Base-by-base conservation (phyloP, 2,113 vertebrate genomes). In the Odontesthes bonariensis region DNA sequence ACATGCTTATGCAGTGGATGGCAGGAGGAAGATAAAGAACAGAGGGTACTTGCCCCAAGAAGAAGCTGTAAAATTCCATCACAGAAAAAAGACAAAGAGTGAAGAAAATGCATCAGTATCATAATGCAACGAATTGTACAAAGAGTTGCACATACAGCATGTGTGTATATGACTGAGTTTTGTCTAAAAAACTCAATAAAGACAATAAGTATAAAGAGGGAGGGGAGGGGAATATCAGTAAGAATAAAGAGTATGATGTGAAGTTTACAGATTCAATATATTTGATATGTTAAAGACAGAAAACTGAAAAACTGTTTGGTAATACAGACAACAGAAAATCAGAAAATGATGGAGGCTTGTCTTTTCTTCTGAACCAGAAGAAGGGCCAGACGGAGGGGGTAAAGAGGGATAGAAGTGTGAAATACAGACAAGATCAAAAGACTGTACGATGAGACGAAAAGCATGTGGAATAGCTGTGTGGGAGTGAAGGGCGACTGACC, bases 31-130 rank as follows among this genome's bases (percentile, higher is more conserved):
- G 14, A 94, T 92, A 94, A 81, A 92, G 91, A 95, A 92, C 49
- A 94, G 79, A 84, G 91, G 94, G 92, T 97, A 98, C 96, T 98
- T 97, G 95, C 97, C 97, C 95, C 95, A 94, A 93, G 94, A 86
- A 90, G 94, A 94, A 91, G 87, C 82, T 97, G 77, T 31, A 69
- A 81, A 89, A 91, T 94, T 94, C 94, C 95, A 90, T 87, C 88
- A 91, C n/a, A 89, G 92, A 95, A 88, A 95, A 92, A 95, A 92
- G 94, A 77, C 5, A 78, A 6, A 76, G 12, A 79, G n/a, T n/a
- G 72, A 81, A 94, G 88, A 49, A 7, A 8, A 51, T 31, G 9
- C 7, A 75, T 85, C 8, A 87, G 6, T 79, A 72, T 75, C 32
- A 35, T 33, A 68, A 73, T 57, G 6, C 14, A 47, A 68, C 23